phyloP scores from a whole-genome alignment of 2,797 vertebrate genomes.

The Poecilia picta region DNA sequence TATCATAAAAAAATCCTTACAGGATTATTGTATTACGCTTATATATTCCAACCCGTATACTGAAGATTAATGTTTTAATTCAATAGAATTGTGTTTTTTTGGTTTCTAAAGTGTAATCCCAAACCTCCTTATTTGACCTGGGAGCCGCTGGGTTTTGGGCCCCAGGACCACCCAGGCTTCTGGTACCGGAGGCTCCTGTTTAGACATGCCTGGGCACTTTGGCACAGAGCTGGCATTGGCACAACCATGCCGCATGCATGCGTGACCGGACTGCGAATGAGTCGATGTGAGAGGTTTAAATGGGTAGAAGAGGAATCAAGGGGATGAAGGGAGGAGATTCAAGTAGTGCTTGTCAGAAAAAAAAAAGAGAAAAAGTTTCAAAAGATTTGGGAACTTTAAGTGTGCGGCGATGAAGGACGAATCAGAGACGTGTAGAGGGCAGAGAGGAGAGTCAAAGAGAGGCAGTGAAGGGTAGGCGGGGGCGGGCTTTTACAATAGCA shows the following conservation, averaged over 20 bases:
- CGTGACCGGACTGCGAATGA: conserved; percentile 82
- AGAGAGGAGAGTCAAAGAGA: conserved; percentile 59
- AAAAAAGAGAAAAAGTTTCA: conserved; percentile 56
- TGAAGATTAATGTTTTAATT: conserved; percentile 18
- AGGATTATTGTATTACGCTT: neutral
- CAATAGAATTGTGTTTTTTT: conserved; percentile 42
- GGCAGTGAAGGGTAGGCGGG: conserved; percentile 60
- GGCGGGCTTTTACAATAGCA: conserved; percentile 62
- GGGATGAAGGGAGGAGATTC: conserved; percentile 53
- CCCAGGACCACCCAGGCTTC: conserved; percentile 43
- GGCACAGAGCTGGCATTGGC: conserved; percentile 83
- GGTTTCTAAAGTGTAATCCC: conserved; percentile 45
- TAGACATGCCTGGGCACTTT: conserved; percentile 73
- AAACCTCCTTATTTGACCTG: conserved; percentile 67
- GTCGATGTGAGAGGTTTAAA: conserved; percentile 64
- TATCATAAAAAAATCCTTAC: neutral
- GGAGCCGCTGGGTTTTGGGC: conserved; percentile 43
- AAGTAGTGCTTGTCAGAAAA: conserved; percentile 60
- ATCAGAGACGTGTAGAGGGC: conserved; percentile 57
- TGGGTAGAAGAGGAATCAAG: conserved; percentile 66
- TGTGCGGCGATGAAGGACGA: conserved; percentile 66
- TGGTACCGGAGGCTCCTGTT: conserved; percentile 56
- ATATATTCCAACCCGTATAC: neutral
- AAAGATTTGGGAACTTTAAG: conserved; percentile 62
- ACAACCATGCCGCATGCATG: conserved; percentile 83